Percentiles rank a stretch among this genome's conserved stretches.
phyloP scores from a whole-genome alignment of 2,797 vertebrate species.

The Schizopygopsis malacanthus region DNA sequence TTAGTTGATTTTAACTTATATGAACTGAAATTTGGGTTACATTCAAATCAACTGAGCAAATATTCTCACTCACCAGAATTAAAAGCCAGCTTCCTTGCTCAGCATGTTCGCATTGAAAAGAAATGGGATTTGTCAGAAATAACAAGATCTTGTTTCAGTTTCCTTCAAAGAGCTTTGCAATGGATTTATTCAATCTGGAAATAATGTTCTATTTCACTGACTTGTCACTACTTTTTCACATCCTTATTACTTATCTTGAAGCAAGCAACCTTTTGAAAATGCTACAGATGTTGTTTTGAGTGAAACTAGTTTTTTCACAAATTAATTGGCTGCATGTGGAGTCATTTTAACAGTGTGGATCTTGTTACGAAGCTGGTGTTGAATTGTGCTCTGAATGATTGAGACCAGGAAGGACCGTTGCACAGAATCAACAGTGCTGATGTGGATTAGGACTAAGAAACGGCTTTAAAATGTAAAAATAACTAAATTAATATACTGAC shows the following conservation, averaged over 20 bases:
- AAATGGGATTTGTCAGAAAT: constrained; percentile 55
- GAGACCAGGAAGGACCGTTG: constrained; percentile 9
- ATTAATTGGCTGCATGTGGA: constrained; percentile 46
- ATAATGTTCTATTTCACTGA: constrained; percentile 59
- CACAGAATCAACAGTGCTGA: constrained; percentile 27
- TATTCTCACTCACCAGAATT: constrained; percentile 53
- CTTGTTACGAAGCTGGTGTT: constrained; percentile 41
- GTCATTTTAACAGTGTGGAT: constrained; percentile 40
- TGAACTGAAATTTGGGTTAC: constrained; percentile 50
- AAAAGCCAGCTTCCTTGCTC: constrained; percentile 53
- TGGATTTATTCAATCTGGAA: constrained; percentile 61
- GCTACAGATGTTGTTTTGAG: constrained; percentile 50
- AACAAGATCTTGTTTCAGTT: constrained; percentile 55
- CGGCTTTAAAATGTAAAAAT: constrained; percentile 27
- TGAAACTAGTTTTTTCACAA: constrained; percentile 49
- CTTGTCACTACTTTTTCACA: constrained; percentile 43
- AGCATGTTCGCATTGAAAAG: constrained; percentile 53
- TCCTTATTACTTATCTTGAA: constrained; percentile 45
- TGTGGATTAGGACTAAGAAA: constrained; percentile 24
- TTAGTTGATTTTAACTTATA: constrained; percentile 50
- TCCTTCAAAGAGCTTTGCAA: constrained; percentile 62
- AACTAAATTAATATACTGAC: neutral
- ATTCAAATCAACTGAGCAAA: constrained; percentile 63
- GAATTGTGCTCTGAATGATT: constrained; percentile 38
- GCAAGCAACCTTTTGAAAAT: constrained; percentile 46